These are phyloP conservation scores for Hippopotamus amphibius DNA, from an alignment of 2,113 vertebrate genomes.

Conservation along the genomic window DNA sequence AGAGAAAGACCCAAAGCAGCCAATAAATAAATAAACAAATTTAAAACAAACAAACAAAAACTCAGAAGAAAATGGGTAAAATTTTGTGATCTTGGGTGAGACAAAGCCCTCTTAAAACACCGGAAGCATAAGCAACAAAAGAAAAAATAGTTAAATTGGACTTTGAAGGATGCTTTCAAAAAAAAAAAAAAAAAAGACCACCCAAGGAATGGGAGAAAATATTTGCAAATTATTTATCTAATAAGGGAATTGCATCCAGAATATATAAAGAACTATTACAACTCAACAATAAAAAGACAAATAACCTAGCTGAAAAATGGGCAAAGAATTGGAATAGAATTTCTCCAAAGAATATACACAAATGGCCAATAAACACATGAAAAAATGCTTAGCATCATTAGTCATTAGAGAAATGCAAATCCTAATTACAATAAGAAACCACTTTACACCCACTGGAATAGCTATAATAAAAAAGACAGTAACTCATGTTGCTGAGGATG, in stretches of 20 bases:
- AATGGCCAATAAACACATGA: not conserved
- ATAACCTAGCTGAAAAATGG: slow-evolving; percentile 18
- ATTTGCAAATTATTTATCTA: slow-evolving; percentile 27
- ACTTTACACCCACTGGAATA: not conserved
- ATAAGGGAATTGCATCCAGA: not conserved
- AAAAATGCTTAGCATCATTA: not conserved
- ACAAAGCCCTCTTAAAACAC: not conserved
- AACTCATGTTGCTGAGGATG: not conserved
- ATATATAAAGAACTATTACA: slow-evolving; percentile 11
- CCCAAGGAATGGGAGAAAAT: not conserved
- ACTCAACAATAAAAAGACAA: not conserved
- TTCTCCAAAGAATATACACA: not conserved
- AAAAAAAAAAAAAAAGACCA: not conserved
- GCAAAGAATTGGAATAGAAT: not conserved
- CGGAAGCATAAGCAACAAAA: slow-evolving; percentile 17
- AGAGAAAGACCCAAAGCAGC: no score
- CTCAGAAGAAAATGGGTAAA: not conserved
- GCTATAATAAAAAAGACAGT: not conserved
- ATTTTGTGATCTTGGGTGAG: not conserved
- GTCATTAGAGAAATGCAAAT: slow-evolving; percentile 2
- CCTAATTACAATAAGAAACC: not conserved
- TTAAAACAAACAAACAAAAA: no score
- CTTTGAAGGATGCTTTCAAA: not conserved
- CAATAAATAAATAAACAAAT: no score
- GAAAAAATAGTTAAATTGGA: not conserved